Conservation (phyloP, 2,797 vertebrate species). For the Smutsia temminckii region DNA sequence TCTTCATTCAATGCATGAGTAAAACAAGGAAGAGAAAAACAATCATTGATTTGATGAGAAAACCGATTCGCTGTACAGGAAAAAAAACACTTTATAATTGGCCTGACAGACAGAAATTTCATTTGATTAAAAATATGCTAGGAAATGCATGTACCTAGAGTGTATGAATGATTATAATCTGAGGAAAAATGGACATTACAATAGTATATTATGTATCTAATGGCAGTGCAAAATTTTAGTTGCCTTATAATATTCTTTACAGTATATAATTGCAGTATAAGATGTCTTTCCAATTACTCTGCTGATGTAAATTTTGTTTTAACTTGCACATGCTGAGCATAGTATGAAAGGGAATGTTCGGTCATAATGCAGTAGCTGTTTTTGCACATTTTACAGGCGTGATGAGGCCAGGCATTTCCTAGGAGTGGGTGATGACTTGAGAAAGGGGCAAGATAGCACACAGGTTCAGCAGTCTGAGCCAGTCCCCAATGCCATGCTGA, state of each 20-base stretch:
- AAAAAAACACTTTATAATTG: not conserved
- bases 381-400: not conserved
- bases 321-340: conserved; percentile 60
- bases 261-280: no score
- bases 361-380: not conserved
- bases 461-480: not conserved
- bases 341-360: not conserved
- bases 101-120: conserved; percentile 36
- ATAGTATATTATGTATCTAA: not conserved
- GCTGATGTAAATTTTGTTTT: conserved; percentile 48
- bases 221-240: not conserved
- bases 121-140: not conserved
- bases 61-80: not conserved
- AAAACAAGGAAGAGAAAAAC: not conserved
- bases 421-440: not conserved
- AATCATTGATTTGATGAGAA: not conserved
- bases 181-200: not conserved
- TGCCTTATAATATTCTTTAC: not conserved
- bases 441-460: not conserved
- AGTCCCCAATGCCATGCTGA: not conserved
- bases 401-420: no score
- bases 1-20: not conserved
- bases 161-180: not conserved
- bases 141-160: not conserved
- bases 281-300: not conserved